These are phyloP conservation scores for Columba guinea DNA, from an alignment of 2,797 vertebrate species.

Conservation along the genomic window DNA sequence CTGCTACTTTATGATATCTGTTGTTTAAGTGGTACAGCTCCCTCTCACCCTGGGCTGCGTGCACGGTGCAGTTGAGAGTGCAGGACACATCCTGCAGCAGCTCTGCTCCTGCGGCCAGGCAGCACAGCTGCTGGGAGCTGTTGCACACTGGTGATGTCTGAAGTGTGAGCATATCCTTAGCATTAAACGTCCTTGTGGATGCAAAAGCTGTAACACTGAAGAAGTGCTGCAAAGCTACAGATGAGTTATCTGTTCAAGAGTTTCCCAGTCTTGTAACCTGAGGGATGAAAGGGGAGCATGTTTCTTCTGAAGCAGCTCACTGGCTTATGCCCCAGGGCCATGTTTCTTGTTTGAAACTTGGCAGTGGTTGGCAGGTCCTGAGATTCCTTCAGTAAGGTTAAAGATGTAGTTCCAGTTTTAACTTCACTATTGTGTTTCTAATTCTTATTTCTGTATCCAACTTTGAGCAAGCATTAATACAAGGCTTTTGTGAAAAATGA, in stretches of 20 bases:
- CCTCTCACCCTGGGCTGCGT: background rate
- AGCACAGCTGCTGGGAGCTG: background rate
- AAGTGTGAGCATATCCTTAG: background rate
- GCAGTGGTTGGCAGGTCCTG: background rate
- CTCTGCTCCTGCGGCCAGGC: too few relatives aligned
- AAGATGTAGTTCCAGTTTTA: background rate
- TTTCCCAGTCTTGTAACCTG: background rate
- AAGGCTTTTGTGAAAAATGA: background rate
- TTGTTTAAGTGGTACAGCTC: background rate
- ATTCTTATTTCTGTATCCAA: background rate
- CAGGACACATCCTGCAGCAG: rapidly evolving
- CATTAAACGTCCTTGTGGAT: background rate
- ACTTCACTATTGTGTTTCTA: background rate
- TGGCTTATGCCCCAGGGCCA: background rate
- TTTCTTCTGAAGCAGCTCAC: background rate
- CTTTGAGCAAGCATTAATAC: background rate
- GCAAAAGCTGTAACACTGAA: background rate
- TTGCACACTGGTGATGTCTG: background rate
- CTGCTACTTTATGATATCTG: background rate
- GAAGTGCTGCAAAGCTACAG: background rate
- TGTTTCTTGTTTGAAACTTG: background rate
- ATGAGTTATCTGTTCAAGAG: background rate
- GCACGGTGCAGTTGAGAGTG: background rate
- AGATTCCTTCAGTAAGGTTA: background rate
- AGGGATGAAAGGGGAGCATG: background rate